These are phyloP conservation scores for Lonchura striata DNA, from an alignment of 2,113 vertebrate genomes.

Conservation along the genomic window DNA sequence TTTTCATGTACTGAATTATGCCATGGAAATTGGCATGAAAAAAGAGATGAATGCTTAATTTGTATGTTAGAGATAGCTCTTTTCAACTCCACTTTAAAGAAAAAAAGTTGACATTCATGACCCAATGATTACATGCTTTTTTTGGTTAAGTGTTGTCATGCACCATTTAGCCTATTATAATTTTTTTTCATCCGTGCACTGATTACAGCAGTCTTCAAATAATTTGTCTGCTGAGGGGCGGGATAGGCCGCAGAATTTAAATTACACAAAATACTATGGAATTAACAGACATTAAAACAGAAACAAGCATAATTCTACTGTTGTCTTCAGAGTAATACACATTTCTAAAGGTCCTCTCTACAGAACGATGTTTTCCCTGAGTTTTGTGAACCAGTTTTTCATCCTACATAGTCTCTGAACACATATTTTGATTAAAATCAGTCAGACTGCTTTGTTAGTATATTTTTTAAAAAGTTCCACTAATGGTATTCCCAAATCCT, in stretches of 20 bases:
- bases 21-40: not conserved
- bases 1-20: not conserved
- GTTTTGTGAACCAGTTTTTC: not conserved
- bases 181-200: not conserved
- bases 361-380: not conserved
- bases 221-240: not conserved
- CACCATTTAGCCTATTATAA: not conserved
- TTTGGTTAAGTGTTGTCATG: not conserved
- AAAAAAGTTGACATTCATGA: not conserved
- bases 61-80: not conserved
- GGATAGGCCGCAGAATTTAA: not conserved
- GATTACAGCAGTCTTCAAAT: not conserved
- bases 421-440: not conserved
- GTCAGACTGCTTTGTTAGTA: not conserved
- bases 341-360: not conserved
- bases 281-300: not conserved
- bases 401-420: not conserved
- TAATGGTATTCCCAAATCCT: not conserved
- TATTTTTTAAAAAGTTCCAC: not conserved
- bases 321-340: not conserved
- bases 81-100: not conserved
- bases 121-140: not conserved
- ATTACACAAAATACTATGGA: not conserved
- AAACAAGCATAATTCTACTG: not conserved
- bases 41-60: not conserved